These are phyloP conservation scores for Phalacrocorax brasilianus DNA, from an alignment of 2,113 vertebrate genomes.

Conservation along the genomic window DNA sequence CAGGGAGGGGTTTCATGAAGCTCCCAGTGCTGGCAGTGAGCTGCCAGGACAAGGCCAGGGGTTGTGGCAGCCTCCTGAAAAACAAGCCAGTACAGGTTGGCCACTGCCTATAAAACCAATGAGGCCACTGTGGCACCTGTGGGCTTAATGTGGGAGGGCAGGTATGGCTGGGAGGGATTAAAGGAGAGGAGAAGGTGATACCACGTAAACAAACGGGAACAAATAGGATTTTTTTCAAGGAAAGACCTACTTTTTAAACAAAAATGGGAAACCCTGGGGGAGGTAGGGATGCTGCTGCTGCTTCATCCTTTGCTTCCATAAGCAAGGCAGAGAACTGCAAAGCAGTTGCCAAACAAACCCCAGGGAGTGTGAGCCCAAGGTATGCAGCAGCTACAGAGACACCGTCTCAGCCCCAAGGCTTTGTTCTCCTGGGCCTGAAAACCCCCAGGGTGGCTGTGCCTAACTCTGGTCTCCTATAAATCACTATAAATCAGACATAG, in stretches of 20 bases:
- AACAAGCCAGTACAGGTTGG: background rate
- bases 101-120: background rate
- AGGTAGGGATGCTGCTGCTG: background rate
- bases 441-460: background rate
- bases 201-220: background rate
- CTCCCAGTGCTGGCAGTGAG: background rate
- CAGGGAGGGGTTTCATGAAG: background rate
- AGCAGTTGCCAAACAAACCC: background rate
- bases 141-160: background rate
- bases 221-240: background rate
- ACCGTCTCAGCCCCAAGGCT: accelerated
- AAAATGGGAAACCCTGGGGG: background rate
- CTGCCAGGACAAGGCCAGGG: background rate
- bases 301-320: background rate
- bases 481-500: background rate
- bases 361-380: background rate
- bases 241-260: background rate
- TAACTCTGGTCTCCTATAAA: background rate
- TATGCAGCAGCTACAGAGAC: background rate
- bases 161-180: background rate
- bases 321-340: background rate
- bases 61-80: background rate
- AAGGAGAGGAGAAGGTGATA: background rate
- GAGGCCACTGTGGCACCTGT: accelerated
- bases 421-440: background rate